Evolutionary conservation across 2,888 invertebrate genomes (phyloP), one percentile per base, ranked within the genome.

Genomic region (Nemotelus pantherinus): DNA sequence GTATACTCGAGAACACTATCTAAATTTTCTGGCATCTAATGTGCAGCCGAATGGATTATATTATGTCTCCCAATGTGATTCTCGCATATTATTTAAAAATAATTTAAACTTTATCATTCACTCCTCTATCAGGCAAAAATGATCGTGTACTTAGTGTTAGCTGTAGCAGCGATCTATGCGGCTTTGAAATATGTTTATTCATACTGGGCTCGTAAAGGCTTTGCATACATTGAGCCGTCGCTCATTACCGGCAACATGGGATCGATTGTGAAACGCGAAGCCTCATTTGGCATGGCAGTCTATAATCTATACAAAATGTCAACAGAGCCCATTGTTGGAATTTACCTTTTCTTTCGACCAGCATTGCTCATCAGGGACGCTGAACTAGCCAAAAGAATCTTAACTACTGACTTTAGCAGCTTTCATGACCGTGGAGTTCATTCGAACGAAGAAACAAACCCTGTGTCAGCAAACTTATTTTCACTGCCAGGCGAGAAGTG

Each of bases 401-500:
- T 93, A 81, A 88, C 89, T 63, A 89, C 88, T 81, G 92, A 93
- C 82, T 93, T 92, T 80, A 87, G 87, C 9, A 87, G 91, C 83
- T 93, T 93, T 81, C 89, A 90, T 83, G 92, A 92, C 81, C 90
- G 92, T 68, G 92, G 92, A 0, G 87, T 90, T 53, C 90, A 90
- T 82, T 88, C 87, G 71, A 91, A 92, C 77, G 91, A 91, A 72
- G 85, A 88, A n/a, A 88, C 89, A 39, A 91, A 92, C 84, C 91
- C 90, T 0, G 81, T 92, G 53, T 89, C 91, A 5, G 90, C 88
- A 0, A 90, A 91, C 84, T 83, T 93, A 3, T 91, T 92, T 81
- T 88, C 90, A 77, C 83, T 90, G 64, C 87, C 88, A 65, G 91
- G 90, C 0, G 85, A 88, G 5, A 87, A 89, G 70, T 93, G 93